Evolutionary conservation across 1,140 invertebrate species (phyloP), one percentile per base, ranked within the genome.

Genomic region (Doryteuthis pealeii): DNA sequence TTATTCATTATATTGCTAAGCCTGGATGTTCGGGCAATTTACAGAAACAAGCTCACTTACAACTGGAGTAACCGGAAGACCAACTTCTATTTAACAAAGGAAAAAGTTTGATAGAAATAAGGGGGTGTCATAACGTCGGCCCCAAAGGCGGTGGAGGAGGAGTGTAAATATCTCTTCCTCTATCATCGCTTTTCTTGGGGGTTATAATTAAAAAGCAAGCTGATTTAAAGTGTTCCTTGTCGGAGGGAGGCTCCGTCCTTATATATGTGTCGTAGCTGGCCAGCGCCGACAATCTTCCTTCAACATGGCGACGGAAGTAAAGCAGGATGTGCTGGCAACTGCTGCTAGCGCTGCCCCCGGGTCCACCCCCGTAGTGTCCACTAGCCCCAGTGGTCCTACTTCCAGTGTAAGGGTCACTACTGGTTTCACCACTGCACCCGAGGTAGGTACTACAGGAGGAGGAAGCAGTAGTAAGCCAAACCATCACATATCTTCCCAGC

Each of bases 301-400:
- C 54, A 62, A 62, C 54, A 62, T 62, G 54, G 54, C 54, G 54
- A 62, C 54, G 54, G 54, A 62, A 62, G 54, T 62, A 40, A 3
- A 40, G 54, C 10, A 62, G 54, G 54, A 62, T 62, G 54, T 62
- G 12, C 54, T 62, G 18, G 54, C 54, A 28, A 62, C 54, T 62
- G 54, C 54, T 62, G 26, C 22, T 28, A n/a, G 22, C 54, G 6
- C 18, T 28, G 26, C 54, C 54, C 18, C 54, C 6, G 26, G 26
- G 54, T 22, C 54, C 26, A n/a, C 54, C 54, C 26, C 54, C 18
- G 54, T 62, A n/a, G 54, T 62, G 4, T 62, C 54, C 26, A 62
- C 54, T 10, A 40, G 35, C 54, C 26, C 54, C 26, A 62, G 54
- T 62, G 54, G 22, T 28, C 54, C 54, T 62, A 62, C 54, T 62